Percentiles rank a stretch among this genome's conserved stretches.
These are phyloP conservation scores for Neodon shergylaensis DNA, from an alignment of 2,113 vertebrate species.

Conservation along the genomic window DNA sequence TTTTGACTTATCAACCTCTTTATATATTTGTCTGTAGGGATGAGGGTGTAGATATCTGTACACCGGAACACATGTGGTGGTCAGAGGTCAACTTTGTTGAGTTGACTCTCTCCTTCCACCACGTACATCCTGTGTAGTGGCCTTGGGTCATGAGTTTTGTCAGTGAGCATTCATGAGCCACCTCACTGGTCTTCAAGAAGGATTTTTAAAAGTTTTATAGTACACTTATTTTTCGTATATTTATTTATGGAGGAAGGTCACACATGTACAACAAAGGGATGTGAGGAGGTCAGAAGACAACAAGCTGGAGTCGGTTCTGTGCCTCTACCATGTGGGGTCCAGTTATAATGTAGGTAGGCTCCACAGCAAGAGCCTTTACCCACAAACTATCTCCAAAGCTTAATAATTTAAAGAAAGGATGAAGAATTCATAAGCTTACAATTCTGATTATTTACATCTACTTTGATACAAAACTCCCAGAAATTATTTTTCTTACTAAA, in stretches of 20 bases:
- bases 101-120: neutral
- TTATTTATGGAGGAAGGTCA: too few species aligned
- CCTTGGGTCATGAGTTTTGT: neutral
- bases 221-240: neutral
- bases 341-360: neutral
- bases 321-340: neutral
- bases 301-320: too few species aligned
- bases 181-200: neutral
- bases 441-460: slow-evolving; percentile 3
- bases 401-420: neutral
- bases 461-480: neutral
- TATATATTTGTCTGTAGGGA: neutral
- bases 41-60: too few species aligned
- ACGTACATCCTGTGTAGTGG: neutral
- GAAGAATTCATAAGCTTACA: neutral
- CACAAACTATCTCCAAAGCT: neutral
- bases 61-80: too few species aligned
- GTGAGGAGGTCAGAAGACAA: neutral
- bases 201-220: neutral
- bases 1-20: neutral
- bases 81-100: neutral
- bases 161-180: neutral
- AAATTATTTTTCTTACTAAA: neutral
- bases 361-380: neutral
- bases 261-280: neutral